phyloP scores from a whole-genome alignment of 2,797 vertebrate genomes.

The Cyprinella venusta region DNA sequence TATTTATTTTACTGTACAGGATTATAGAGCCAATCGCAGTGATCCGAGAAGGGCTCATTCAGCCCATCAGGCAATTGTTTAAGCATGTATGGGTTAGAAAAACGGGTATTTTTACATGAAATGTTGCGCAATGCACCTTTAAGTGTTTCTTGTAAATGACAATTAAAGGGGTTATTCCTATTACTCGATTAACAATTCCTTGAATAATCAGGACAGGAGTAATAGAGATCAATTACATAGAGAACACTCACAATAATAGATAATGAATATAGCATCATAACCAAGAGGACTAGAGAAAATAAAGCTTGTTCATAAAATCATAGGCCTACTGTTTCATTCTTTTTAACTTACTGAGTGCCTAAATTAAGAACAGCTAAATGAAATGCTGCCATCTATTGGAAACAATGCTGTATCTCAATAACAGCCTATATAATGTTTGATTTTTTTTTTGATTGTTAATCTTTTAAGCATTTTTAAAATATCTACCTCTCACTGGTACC shows the following conservation, averaged over 20 bases:
- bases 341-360: background rate
- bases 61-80: too few species aligned
- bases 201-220: too few species aligned
- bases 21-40: too few species aligned
- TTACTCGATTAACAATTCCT: too few species aligned
- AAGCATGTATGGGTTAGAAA: too few species aligned
- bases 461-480: background rate
- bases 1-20: too few species aligned
- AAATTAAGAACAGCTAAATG: background rate
- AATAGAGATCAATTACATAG: background rate
- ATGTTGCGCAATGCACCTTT: too few species aligned
- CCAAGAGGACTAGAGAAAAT: background rate
- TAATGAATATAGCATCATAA: background rate
- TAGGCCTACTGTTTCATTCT: background rate
- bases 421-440: background rate
- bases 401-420: background rate
- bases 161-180: too few species aligned
- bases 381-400: conserved; percentile 41
- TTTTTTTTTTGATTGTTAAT: too few species aligned
- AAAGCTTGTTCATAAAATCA: background rate
- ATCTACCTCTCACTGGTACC: background rate
- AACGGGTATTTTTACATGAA: too few species aligned
- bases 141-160: background rate
- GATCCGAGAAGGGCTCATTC: too few species aligned
- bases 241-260: background rate